These are phyloP conservation scores for Hirudo medicinalis DNA, from an alignment of 1,140 invertebrate genomes.

Conservation along the genomic window DNA sequence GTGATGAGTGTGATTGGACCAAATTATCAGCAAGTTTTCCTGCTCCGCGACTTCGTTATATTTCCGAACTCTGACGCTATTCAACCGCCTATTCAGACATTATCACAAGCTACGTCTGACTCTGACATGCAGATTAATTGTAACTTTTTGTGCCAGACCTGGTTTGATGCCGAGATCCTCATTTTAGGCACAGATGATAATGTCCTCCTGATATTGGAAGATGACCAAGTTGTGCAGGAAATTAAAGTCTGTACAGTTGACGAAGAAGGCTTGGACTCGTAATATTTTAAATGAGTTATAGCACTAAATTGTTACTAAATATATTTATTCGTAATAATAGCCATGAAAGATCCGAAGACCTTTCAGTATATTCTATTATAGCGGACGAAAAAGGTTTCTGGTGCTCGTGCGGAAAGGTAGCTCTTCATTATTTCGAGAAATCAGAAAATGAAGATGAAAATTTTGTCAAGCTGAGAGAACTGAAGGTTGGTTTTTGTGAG, in stretches of 20 bases:
- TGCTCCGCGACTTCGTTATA: too few relatives aligned
- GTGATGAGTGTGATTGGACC: too few relatives aligned
- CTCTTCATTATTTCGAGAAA: slow-evolving; percentile 40
- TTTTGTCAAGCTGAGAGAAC: slow-evolving; percentile 37
- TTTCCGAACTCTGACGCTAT: too few relatives aligned
- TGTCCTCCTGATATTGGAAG: slow-evolving; percentile 59
- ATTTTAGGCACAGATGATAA: slow-evolving; percentile 61
- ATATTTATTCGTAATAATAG: not conserved
- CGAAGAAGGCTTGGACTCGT: slow-evolving; percentile 2
- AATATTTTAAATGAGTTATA: not conserved
- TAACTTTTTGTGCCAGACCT: slow-evolving; percentile 51
- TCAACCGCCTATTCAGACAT: too few relatives aligned
- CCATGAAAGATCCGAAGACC: slow-evolving; percentile 4
- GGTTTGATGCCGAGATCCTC: slow-evolving; percentile 54
- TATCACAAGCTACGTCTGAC: too few relatives aligned
- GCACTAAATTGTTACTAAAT: not conserved
- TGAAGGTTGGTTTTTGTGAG: slow-evolving; percentile 28
- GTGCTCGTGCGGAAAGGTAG: slow-evolving; percentile 37
- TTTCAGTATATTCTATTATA: not conserved
- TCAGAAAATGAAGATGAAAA: slow-evolving; percentile 33
- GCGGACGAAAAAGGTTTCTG: slow-evolving; percentile 32
- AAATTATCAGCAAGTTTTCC: too few relatives aligned
- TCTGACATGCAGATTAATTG: too few relatives aligned
- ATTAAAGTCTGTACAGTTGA: slow-evolving; percentile 27
- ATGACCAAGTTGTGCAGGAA: slow-evolving; percentile 56